Evolutionary conservation across 2,113 vertebrate species (phyloP).

Genomic region (Donacobius atricapilla): DNA sequence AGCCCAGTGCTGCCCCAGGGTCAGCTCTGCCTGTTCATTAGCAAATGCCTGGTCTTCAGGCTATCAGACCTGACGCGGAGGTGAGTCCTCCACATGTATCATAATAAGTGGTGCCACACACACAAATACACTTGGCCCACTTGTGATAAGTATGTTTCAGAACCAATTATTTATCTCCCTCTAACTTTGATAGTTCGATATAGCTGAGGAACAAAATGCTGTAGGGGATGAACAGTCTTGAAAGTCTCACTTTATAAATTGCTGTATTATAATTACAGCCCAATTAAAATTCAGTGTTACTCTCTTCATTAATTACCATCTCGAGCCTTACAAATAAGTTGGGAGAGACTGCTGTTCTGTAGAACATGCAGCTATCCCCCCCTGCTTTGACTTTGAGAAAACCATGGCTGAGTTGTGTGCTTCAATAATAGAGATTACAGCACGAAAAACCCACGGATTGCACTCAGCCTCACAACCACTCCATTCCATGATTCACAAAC

Average conservation of each 20-base stretch:
- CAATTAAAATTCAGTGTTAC: conserved; percentile 51
- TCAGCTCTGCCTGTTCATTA: not conserved
- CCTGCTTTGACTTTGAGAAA: not conserved
- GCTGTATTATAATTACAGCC: conserved; percentile 29
- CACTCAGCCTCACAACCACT: not conserved
- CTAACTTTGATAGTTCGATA: not conserved
- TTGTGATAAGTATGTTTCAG: not conserved
- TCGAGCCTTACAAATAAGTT: conserved; percentile 12
- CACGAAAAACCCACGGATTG: not conserved
- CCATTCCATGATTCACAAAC: not conserved
- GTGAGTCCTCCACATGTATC: not conserved
- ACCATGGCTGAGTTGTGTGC: not conserved
- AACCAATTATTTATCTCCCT: conserved; percentile 16
- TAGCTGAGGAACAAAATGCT: not conserved
- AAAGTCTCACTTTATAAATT: conserved; percentile 31
- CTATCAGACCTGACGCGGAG: not conserved
- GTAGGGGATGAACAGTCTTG: conserved; percentile 6
- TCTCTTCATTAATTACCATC: conserved; percentile 54
- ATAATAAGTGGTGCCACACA: not conserved
- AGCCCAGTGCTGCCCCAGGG: not conserved
- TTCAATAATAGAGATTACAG: not conserved
- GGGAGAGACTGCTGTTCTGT: not conserved
- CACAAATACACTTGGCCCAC: not conserved
- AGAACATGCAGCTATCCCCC: not conserved
- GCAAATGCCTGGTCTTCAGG: not conserved